phyloP scores from a whole-genome alignment of 1,140 invertebrate species.

The Zaprionus camerounensis region DNA sequence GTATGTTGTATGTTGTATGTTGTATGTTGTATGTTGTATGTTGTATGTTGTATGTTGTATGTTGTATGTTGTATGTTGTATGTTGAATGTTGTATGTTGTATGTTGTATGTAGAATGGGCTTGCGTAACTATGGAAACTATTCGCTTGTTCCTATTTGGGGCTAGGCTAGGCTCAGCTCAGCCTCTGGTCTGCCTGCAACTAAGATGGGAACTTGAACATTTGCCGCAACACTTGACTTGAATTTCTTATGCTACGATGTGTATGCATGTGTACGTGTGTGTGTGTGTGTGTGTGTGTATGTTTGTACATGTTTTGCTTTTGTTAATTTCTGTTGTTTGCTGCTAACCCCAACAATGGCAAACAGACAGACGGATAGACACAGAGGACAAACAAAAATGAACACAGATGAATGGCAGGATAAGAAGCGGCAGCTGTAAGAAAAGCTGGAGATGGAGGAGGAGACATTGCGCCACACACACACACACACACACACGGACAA shows the following conservation, averaged over 20 bases:
- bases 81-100: background rate
- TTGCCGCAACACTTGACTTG: slow-evolving; percentile 74
- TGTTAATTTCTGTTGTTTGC: slow-evolving; percentile 79
- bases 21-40: background rate
- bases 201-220: slow-evolving; percentile 35
- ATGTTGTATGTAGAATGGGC: background rate
- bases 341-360: slow-evolving; percentile 66
- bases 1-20: background rate
- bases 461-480: slow-evolving; percentile 12
- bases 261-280: slow-evolving; percentile 18
- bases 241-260: slow-evolving; percentile 34
- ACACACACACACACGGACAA: background rate
- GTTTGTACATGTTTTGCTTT: slow-evolving; percentile 45
- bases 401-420: slow-evolving; percentile 32
- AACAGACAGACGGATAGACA: slow-evolving; percentile 2
- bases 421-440: slow-evolving; percentile 17
- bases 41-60: background rate
- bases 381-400: slow-evolving; percentile 23
- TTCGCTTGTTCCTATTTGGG: slow-evolving; percentile 2
- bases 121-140: slow-evolving; percentile 4
- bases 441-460: background rate
- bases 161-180: background rate
- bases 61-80: background rate
- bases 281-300: slow-evolving; percentile 10
- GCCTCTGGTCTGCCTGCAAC: background rate